Conservation (phyloP, 2,797 vertebrate species). For the Centroberyx gerrardi region DNA sequence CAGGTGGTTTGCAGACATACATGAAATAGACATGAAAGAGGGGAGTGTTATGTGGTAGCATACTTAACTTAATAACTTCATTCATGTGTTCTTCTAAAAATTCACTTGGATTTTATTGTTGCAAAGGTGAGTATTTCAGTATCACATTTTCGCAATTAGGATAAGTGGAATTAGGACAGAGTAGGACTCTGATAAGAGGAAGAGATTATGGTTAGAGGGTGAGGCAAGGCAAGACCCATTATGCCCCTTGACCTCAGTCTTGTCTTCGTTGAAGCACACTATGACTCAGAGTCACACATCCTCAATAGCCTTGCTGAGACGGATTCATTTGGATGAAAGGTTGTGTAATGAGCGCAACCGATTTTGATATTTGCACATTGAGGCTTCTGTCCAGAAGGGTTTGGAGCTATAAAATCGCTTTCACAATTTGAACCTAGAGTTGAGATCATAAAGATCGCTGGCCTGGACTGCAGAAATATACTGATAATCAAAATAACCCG, state of each 20-base stretch:
- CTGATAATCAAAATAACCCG: background rate
- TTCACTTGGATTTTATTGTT: conserved; percentile 16
- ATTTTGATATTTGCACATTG: conserved; percentile 13
- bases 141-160: conserved; percentile 11
- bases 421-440: conserved; percentile 42
- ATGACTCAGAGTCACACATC: conserved; percentile 78
- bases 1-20: background rate
- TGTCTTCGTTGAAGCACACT: conserved; percentile 22
- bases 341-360: conserved; percentile 31
- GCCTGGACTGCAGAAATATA: background rate
- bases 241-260: conserved; percentile 52
- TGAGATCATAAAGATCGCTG: conserved; percentile 33
- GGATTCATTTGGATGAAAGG: conserved; percentile 43
- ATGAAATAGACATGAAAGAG: conserved; percentile 1
- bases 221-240: conserved; percentile 54
- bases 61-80: background rate
- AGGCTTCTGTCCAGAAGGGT: conserved; percentile 28
- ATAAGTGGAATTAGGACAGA: conserved; percentile 32
- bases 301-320: conserved; percentile 56
- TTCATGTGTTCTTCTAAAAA: background rate
- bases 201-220: conserved; percentile 52
- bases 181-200: conserved; percentile 55
- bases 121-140: conserved; percentile 32
- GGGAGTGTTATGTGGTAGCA: background rate
- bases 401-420: conserved; percentile 44